Evolutionary conservation across 2,113 vertebrate species (phyloP).

Genomic region (Eudyptes chrysolophus): DNA sequence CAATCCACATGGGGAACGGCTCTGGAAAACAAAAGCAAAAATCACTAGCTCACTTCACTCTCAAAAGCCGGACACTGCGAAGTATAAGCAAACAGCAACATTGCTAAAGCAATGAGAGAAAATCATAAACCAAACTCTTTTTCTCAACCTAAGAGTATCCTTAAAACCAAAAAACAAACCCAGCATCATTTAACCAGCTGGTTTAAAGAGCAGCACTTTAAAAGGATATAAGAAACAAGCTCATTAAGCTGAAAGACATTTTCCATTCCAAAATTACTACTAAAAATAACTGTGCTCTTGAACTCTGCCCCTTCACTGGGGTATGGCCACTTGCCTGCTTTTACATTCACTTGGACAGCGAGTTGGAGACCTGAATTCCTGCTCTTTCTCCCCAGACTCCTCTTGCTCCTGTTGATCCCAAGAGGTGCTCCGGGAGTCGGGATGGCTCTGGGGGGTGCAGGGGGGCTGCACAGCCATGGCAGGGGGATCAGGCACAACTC

Average conservation of each 20-base stretch:
- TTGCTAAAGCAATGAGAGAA: neutral
- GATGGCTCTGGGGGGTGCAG: neutral
- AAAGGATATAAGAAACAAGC: constrained; percentile 46
- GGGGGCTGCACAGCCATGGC: neutral
- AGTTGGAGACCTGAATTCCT: neutral
- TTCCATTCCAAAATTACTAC: constrained; percentile 51
- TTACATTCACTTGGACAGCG: neutral
- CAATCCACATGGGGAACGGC: neutral
- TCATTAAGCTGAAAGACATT: constrained; percentile 58
- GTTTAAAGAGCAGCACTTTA: constrained; percentile 38
- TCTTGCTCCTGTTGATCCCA: neutral
- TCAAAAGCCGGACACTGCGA: neutral
- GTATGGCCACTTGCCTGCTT: neutral
- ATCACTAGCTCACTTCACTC: neutral
- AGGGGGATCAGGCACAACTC: neutral
- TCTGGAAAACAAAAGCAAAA: neutral
- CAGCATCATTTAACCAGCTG: constrained; percentile 5
- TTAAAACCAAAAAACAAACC: neutral
- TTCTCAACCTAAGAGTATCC: neutral
- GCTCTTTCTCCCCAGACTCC: neutral
- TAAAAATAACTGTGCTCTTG: constrained; percentile 51
- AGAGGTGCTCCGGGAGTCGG: neutral
- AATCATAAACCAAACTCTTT: neutral
- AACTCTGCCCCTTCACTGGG: constrained; percentile 22
- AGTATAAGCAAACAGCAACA: neutral